These are phyloP conservation scores for Dromiciops gliroides DNA, from an alignment of 2,113 vertebrate species.

Conservation along the genomic window DNA sequence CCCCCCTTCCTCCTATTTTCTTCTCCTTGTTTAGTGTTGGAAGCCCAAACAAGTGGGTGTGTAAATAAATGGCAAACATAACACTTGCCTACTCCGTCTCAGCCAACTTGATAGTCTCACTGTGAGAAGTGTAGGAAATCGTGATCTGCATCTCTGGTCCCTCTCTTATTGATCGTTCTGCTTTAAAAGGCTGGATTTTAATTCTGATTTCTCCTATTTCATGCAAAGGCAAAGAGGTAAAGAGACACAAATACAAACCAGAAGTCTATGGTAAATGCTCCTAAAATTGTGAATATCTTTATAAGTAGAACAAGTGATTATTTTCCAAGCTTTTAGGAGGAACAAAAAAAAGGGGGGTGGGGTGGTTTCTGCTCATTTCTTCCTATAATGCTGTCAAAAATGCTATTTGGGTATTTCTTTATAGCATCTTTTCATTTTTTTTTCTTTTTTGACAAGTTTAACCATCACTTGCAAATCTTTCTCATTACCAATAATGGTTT, in stretches of 20 bases:
- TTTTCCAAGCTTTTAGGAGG: not conserved
- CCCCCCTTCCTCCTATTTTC: not conserved
- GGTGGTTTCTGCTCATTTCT: not conserved
- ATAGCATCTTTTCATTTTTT: constrained; percentile 22
- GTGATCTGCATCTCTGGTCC: not conserved
- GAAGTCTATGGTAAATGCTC: constrained; percentile 21
- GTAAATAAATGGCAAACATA: constrained; percentile 18
- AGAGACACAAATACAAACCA: constrained; percentile 38
- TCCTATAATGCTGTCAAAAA: not conserved
- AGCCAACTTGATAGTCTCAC: constrained; percentile 32
- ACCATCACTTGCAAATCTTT: constrained; percentile 55
- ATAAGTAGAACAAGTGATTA: not conserved
- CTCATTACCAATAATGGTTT: constrained; percentile 76
- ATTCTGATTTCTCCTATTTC: constrained; percentile 34
- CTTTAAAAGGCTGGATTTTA: constrained; percentile 38
- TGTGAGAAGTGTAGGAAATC: not conserved
- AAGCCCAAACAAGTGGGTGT: constrained; percentile 2
- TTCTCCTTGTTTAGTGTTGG: constrained; percentile 17
- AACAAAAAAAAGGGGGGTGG: not conserved
- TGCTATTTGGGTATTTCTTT: constrained; percentile 13
- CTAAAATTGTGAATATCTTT: not conserved
- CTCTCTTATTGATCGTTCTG: not conserved
- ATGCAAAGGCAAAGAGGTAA: not conserved
- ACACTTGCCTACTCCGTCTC: constrained; percentile 36
- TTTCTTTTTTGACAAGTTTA: constrained; percentile 70